phyloP scores from a whole-genome alignment of 2,797 vertebrate species.

The Gymnothorax javanicus region DNA sequence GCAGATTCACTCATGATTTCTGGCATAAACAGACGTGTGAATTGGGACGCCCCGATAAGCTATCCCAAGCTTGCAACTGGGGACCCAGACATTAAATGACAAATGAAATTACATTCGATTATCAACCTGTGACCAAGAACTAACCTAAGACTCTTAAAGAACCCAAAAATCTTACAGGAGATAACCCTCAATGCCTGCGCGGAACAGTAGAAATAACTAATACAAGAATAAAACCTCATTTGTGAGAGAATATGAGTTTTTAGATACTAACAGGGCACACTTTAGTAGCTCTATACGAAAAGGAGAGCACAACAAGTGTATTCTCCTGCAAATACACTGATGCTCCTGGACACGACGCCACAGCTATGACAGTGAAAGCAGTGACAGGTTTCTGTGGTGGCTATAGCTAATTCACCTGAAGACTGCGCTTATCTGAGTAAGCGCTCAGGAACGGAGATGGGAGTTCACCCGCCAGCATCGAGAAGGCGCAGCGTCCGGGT shows the following conservation, averaged over 20 bases:
- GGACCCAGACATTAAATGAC: no score
- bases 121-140: no score
- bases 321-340: neutral
- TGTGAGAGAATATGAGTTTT: neutral
- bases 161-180: neutral
- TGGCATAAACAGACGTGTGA: no score
- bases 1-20: no score
- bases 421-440: slow-evolving; percentile 62
- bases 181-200: neutral
- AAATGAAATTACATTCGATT: no score
- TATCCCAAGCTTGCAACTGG: no score
- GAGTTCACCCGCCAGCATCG: slow-evolving; percentile 25
- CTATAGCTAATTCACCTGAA: slow-evolving; percentile 50
- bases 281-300: neutral
- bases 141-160: no score
- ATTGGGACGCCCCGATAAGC: no score
- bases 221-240: neutral
- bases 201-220: neutral
- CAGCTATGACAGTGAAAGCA: slow-evolving; percentile 44
- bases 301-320: neutral
- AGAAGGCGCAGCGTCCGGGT: neutral
- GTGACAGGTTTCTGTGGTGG: slow-evolving; percentile 43
- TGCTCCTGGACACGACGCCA: neutral
- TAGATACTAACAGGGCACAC: neutral
- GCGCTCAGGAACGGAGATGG: slow-evolving; percentile 41